Base-by-base conservation (phyloP, 2,888 invertebrate genomes). In the Hydropsyche betteni region DNA sequence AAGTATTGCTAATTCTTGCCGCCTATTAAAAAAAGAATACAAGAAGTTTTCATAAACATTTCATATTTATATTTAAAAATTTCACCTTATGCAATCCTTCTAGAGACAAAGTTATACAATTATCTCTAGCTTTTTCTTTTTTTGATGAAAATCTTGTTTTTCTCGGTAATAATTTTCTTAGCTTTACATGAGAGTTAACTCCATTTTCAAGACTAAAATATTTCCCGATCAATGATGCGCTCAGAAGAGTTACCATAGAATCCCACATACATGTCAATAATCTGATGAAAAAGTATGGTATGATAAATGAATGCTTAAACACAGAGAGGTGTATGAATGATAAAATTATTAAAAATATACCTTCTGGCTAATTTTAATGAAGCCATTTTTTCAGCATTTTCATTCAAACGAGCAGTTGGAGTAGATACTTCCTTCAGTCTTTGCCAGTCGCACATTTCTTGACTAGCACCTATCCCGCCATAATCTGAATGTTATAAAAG, bases 261-360 rank as follows among this genome's bases (percentile, higher is more conserved):
- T 94, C 93, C 97, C 97, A 98, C 82, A 96, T 96, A 81, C 95
- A 94, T 0, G 95, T 95, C 70, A 98, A 84, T 51, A 97, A 91
- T 75, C 94, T 88, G 80, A 24, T 24, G 2, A 36, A 83, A 51
- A 51, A 51, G 51, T 51, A 51, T 51, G 1, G 1, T 51, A 51
- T 51, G 8, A 12, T 12, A 51, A 12, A 51, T 12, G 51, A 14
- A 55, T 55, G 6, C 1, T 14, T 14, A n/a, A 55, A 55, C 2
- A 51, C 51, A 51, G n/a, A n/a, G n/a, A n/a, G n/a, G 10, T 44
- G 44, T 44, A 44, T 44, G 6, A 8, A 8, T 44, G 1, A 44
- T 2, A 8, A 44, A 44, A 44, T 44, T 16, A 12, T 7, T 34
- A 8, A 10, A 51, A 52, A 72, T 24, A 51, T 84, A 87, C 88